Evolutionary conservation across 2,888 invertebrate genomes (phyloP).

Genomic region (Rosalia funebris): DNA sequence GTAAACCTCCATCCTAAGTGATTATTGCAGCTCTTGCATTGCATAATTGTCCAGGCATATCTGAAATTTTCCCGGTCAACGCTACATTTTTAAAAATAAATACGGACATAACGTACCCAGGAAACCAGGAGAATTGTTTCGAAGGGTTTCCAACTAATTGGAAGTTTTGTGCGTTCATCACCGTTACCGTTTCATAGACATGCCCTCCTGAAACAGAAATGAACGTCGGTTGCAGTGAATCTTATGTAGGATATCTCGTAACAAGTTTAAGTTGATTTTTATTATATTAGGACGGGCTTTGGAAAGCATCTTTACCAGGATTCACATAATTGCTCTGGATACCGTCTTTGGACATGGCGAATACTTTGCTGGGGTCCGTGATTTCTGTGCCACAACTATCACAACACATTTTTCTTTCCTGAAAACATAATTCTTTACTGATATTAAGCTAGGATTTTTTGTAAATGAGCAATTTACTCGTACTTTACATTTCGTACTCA

Average conservation of each 20-base stretch:
- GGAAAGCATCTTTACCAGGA: slow-evolving; percentile 64
- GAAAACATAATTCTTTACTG: background rate
- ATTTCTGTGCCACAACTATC: slow-evolving; percentile 68
- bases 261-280: background rate
- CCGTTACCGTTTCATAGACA: slow-evolving; percentile 84
- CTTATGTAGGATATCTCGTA: too few species aligned
- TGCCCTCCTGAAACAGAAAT: slow-evolving; percentile 66
- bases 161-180: slow-evolving; percentile 67
- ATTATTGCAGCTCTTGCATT: slow-evolving; percentile 72
- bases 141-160: slow-evolving; percentile 69
- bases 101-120: slow-evolving; percentile 73
- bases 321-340: slow-evolving; percentile 85
- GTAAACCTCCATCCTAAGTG: slow-evolving; percentile 87
- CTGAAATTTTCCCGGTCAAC: slow-evolving; percentile 61
- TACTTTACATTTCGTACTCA: too few species aligned
- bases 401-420: slow-evolving; percentile 70
- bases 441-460: too few species aligned
- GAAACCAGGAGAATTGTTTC: slow-evolving; percentile 85
- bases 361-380: slow-evolving; percentile 74
- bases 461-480: too few species aligned
- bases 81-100: background rate
- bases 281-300: background rate
- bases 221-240: slow-evolving; percentile 45
- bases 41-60: slow-evolving; percentile 83
- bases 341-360: slow-evolving; percentile 85